phyloP scores from a whole-genome alignment of 2,888 invertebrate genomes.

The Cecidostiba fungosa region DNA sequence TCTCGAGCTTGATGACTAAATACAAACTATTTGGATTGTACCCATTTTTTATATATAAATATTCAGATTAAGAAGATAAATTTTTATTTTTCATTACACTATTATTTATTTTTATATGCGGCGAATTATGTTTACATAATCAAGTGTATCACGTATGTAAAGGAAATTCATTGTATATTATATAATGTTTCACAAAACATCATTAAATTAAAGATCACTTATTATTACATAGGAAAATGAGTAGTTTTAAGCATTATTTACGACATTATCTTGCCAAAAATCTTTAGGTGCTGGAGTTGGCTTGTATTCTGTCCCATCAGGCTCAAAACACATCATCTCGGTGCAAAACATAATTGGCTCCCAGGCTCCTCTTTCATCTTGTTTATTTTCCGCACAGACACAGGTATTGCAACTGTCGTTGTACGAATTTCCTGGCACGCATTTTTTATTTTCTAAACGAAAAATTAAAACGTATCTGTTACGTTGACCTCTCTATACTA shows the following conservation, averaged over 20 bases:
- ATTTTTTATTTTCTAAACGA: conserved; percentile 14
- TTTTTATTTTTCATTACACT: neutral
- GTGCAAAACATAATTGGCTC: conserved; percentile 33
- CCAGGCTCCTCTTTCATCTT: neutral
- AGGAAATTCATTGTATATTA: no score
- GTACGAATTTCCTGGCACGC: conserved; percentile 5
- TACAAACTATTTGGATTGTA: neutral
- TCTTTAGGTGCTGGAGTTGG: neutral
- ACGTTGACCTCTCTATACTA: neutral
- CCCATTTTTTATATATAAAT: neutral
- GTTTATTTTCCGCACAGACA: conserved; percentile 44
- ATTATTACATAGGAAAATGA: neutral
- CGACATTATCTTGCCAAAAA: conserved; percentile 27
- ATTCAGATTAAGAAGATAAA: neutral
- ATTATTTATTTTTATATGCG: neutral
- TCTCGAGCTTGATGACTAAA: neutral
- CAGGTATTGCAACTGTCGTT: conserved; percentile 59
- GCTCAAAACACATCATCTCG: neutral
- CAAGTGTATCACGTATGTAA: no score
- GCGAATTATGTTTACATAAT: no score
- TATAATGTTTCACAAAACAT: no score
- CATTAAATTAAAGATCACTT: neutral
- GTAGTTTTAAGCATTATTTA: neutral
- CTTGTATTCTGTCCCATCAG: neutral
- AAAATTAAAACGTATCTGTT: neutral